Percentiles rank a stretch among this genome's conserved stretches.
Conservation (phyloP, 2,797 vertebrate species). For the Orestias chungarensis region DNA sequence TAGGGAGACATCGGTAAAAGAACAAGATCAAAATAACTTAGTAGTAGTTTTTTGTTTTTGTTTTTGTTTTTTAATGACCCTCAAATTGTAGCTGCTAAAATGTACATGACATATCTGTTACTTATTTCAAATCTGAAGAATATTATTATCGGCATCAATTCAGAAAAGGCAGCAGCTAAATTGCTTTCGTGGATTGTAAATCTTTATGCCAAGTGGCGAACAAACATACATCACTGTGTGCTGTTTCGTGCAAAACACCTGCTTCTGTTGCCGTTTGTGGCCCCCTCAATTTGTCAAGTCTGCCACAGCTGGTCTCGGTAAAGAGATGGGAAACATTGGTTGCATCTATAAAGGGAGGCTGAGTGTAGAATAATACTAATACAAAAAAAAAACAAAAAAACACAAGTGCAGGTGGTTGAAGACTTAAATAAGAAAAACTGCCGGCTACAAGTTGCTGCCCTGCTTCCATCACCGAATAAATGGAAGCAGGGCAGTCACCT, state of each 20-base stretch:
- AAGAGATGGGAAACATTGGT: conserved; percentile 18
- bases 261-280: conserved; percentile 39
- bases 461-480: conserved; percentile 6
- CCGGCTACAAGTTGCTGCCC: conserved; percentile 26
- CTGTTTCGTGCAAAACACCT: conserved; percentile 40
- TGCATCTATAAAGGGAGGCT: conserved; percentile 25
- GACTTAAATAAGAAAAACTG: conserved; percentile 34
- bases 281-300: conserved; percentile 28
- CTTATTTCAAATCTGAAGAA: neutral
- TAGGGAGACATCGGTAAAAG: conserved; percentile 4
- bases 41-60: neutral
- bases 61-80: neutral
- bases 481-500: too few relatives aligned
- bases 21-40: conserved; percentile 12
- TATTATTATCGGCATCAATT: neutral
- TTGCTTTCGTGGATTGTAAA: conserved; percentile 8
- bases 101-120: neutral
- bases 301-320: conserved; percentile 15
- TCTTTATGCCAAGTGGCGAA: conserved; percentile 2
- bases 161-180: neutral
- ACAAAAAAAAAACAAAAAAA: too few relatives aligned
- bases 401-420: conserved; percentile 52
- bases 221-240: conserved; percentile 13
- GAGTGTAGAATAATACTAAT: too few relatives aligned
- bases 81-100: neutral